Percentiles rank a stretch among this genome's conserved stretches.
phyloP scores from a whole-genome alignment of 2,797 vertebrate species.

The Sebastes iracundus region DNA sequence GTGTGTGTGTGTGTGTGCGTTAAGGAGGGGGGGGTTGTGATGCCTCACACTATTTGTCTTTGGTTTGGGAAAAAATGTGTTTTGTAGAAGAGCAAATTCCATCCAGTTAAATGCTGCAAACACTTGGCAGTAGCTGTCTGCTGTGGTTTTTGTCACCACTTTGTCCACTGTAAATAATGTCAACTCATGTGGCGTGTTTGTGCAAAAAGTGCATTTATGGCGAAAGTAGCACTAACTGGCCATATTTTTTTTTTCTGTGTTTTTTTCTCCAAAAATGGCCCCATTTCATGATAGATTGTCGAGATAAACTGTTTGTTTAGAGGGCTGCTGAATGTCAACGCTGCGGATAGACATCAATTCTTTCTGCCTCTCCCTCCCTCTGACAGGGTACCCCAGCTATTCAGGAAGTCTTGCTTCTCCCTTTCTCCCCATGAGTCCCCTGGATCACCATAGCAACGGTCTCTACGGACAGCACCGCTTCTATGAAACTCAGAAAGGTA shows the following conservation, averaged over 20 bases:
- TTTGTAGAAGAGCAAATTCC: constrained; percentile 72
- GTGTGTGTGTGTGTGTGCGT: constrained; percentile 22
- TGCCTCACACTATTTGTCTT: constrained; percentile 70
- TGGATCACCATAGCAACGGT: constrained; percentile 97
- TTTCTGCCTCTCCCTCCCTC: constrained; percentile 67
- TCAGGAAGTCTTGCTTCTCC: constrained; percentile 96
- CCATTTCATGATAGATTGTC: constrained; percentile 66
- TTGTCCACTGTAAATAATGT: constrained; percentile 80
- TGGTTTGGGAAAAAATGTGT: constrained; percentile 67
- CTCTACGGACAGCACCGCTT: constrained; percentile 97
- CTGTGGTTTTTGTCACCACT: constrained; percentile 78
- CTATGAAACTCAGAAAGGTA: constrained; percentile 98
- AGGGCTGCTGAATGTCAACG: constrained; percentile 76
- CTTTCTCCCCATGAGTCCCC: constrained; percentile 97
- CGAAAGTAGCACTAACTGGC: constrained; percentile 65
- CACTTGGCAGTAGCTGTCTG: constrained; percentile 65
- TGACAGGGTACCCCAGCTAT: constrained; percentile 94
- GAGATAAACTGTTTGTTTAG: constrained; percentile 78
- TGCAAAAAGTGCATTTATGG: constrained; percentile 72
- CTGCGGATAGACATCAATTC: constrained; percentile 68
- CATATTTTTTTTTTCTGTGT: constrained; percentile 21
- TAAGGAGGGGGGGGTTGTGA: not conserved
- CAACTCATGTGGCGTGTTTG: constrained; percentile 73
- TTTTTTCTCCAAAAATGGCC: constrained; percentile 55
- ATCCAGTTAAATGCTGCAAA: constrained; percentile 67